These are phyloP conservation scores for Pelosia muscerda DNA, from an alignment of 2,888 invertebrate species.

Conservation along the genomic window DNA sequence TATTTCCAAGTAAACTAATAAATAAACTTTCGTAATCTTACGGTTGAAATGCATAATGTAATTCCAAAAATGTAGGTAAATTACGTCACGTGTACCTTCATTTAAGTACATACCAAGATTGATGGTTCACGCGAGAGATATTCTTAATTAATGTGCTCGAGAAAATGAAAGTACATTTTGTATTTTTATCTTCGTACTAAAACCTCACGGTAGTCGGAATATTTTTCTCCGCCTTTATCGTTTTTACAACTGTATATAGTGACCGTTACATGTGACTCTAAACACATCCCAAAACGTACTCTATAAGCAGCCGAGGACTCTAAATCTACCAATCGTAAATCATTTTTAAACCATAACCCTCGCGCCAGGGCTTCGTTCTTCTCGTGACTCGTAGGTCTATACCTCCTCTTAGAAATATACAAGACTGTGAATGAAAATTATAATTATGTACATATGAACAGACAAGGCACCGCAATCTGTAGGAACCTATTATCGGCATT, in stretches of 20 bases:
- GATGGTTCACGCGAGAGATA: conserved; percentile 18
- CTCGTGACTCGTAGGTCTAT: no score
- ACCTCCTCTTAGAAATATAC: no score
- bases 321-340: no score
- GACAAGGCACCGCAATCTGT: neutral
- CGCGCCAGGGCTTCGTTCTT: no score
- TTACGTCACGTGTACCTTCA: conserved; percentile 37
- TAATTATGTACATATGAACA: no score
- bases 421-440: neutral
- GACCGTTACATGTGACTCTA: no score
- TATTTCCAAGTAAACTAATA: conserved; percentile 7
- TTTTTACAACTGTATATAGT: neutral
- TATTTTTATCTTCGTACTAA: neutral
- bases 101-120: conserved; percentile 23
- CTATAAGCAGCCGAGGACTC: no score
- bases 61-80: conserved; percentile 27
- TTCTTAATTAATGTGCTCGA: conserved; percentile 26
- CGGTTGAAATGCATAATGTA: conserved; percentile 19
- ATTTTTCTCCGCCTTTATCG: neutral
- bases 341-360: no score
- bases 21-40: conserved; percentile 31
- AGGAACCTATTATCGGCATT: neutral
- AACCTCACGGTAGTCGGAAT: neutral
- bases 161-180: conserved; percentile 13
- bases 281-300: no score